Evolutionary conservation across 2,888 invertebrate genomes (phyloP).

Genomic region (Pinctada fucata): DNA sequence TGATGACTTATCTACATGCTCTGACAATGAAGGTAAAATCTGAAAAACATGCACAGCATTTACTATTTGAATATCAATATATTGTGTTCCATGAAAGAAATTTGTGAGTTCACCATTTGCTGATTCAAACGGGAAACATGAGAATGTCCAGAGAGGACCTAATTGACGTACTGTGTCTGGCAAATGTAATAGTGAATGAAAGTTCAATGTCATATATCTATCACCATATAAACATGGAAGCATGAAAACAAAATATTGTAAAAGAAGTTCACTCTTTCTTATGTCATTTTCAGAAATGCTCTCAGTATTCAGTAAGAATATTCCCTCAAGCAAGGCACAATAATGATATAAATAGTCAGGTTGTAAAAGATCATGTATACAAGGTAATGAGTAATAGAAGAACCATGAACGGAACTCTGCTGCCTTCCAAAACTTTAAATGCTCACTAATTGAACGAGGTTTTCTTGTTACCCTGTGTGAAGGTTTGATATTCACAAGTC

Average conservation of each 20-base stretch:
- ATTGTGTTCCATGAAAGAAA: constrained; percentile 38
- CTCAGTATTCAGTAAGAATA: constrained; percentile 16
- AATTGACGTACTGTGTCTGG: constrained; percentile 10
- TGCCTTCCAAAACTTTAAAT: constrained; percentile 38
- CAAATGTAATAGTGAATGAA: constrained; percentile 36
- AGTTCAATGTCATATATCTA: too few relatives aligned
- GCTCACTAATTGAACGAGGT: constrained; percentile 30
- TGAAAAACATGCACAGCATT: constrained; percentile 33
- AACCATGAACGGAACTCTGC: constrained; percentile 32
- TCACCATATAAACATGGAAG: too few relatives aligned
- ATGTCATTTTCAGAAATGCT: constrained; percentile 15
- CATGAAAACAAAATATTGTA: constrained; percentile 21
- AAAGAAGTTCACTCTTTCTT: constrained; percentile 5
- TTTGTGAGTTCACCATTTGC: constrained; percentile 35
- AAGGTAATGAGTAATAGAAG: constrained; percentile 29
- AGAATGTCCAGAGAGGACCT: constrained; percentile 33
- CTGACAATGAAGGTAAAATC: constrained; percentile 12
- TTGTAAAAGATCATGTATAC: constrained; percentile 13
- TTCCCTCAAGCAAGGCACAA: constrained; percentile 24
- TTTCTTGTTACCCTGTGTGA: constrained; percentile 18
- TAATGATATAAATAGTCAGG: constrained; percentile 30
- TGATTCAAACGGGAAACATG: constrained; percentile 31
- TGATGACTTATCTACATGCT: neutral
- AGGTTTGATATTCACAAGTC: constrained; percentile 19
- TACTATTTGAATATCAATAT: constrained; percentile 32